phyloP scores from a whole-genome alignment of 2,888 invertebrate species.

The Conus canariensis region DNA sequence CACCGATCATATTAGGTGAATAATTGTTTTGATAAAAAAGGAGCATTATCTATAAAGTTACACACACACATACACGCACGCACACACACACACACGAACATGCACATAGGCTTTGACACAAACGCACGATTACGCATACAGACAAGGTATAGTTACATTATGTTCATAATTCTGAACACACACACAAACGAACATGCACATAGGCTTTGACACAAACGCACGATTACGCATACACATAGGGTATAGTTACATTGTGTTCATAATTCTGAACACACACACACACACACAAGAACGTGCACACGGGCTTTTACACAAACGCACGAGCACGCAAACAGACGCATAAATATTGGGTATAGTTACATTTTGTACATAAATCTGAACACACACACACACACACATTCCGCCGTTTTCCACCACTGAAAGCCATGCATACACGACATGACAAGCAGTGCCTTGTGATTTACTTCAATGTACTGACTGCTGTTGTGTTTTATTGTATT shows the following conservation, averaged over 20 bases:
- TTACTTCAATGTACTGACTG: too few relatives aligned
- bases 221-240: not conserved
- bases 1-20: not conserved
- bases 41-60: not conserved
- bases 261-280: not conserved
- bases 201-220: not conserved
- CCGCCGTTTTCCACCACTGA: too few relatives aligned
- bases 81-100: conserved; percentile 14
- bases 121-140: not conserved
- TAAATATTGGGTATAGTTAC: too few relatives aligned
- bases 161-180: too few relatives aligned
- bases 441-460: too few relatives aligned
- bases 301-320: not conserved
- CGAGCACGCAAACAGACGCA: not conserved
- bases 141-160: not conserved
- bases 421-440: too few relatives aligned
- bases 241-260: not conserved
- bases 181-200: not conserved
- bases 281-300: not conserved
- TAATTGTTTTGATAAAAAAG: not conserved
- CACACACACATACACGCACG: conserved; percentile 5
- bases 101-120: not conserved
- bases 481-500: too few relatives aligned
- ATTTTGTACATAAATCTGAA: too few relatives aligned
- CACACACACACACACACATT: not conserved